Percentiles rank a stretch among this genome's conserved stretches.
Evolutionary conservation across 2,797 vertebrate species (phyloP).

Genomic region (Sebastiscus tertius): DNA sequence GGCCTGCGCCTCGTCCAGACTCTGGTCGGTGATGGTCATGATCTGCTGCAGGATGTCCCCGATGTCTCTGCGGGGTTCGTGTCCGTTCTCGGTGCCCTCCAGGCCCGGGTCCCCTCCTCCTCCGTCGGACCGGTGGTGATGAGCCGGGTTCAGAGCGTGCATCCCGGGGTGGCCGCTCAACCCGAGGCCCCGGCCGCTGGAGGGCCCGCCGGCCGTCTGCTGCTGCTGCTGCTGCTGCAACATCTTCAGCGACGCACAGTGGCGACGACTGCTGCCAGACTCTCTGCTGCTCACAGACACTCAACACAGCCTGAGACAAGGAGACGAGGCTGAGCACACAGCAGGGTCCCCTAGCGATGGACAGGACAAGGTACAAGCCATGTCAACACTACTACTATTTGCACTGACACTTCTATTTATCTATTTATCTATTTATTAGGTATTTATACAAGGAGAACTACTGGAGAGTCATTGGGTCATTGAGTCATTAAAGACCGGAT

Average conservation of each 20-base stretch:
- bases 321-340: neutral
- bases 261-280: slow-evolving; percentile 77
- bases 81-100: slow-evolving; percentile 87
- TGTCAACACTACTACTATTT: neutral
- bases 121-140: slow-evolving; percentile 79
- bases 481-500: no score
- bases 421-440: no score
- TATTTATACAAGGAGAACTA: no score
- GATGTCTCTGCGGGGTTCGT: slow-evolving; percentile 89
- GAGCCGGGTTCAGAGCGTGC: slow-evolving; percentile 81
- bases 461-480: no score
- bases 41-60: slow-evolving; percentile 95
- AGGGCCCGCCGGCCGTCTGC: slow-evolving; percentile 84
- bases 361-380: slow-evolving; percentile 30
- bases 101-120: slow-evolving; percentile 82
- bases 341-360: slow-evolving; percentile 78
- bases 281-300: slow-evolving; percentile 42
- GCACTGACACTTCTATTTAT: no score
- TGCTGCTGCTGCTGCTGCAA: slow-evolving; percentile 86
- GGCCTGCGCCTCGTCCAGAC: slow-evolving; percentile 95
- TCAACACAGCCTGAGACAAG: neutral
- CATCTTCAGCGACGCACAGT: slow-evolving; percentile 82
- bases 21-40: slow-evolving; percentile 97
- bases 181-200: slow-evolving; percentile 82
- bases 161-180: slow-evolving; percentile 83